Conservation (phyloP, 2,113 vertebrate species). For the Barnardius zonarius region DNA sequence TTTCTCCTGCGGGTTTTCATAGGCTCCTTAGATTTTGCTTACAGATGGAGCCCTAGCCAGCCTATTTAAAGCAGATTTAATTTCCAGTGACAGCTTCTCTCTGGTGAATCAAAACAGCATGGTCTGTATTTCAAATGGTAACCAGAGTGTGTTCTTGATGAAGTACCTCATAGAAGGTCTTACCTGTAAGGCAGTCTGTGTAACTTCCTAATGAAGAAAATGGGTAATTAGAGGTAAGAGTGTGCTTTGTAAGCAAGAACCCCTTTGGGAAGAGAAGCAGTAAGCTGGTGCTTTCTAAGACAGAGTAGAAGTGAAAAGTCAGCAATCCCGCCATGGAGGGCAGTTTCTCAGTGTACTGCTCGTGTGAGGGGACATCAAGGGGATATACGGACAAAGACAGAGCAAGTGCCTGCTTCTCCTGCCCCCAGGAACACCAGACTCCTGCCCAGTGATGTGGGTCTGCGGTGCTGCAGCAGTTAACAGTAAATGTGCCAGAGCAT, state of each 20-base stretch:
- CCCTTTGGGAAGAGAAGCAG: background rate
- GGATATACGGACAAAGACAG: background rate
- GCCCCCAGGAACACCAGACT: background rate
- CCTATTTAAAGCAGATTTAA: slow-evolving; percentile 29
- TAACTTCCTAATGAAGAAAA: slow-evolving; percentile 8
- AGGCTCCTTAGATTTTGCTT: background rate
- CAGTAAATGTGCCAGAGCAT: background rate
- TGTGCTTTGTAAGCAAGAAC: background rate
- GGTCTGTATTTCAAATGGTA: slow-evolving; percentile 14
- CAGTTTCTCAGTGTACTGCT: background rate
- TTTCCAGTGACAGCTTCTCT: slow-evolving; percentile 21
- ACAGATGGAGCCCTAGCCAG: background rate
- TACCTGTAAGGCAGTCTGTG: background rate
- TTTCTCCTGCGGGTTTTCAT: background rate
- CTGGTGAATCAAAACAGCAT: background rate
- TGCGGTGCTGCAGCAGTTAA: background rate
- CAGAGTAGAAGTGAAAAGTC: background rate
- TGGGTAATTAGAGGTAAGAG: background rate
- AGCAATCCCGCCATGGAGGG: background rate
- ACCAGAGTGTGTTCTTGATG: background rate
- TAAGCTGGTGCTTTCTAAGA: background rate
- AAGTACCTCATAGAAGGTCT: background rate
- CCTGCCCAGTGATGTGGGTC: background rate
- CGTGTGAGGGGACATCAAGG: background rate
- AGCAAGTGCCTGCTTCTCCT: background rate